Percentiles rank a stretch among this genome's conserved stretches.
phyloP scores from a whole-genome alignment of 2,113 vertebrate species.

The Mormyrus iriodes region DNA sequence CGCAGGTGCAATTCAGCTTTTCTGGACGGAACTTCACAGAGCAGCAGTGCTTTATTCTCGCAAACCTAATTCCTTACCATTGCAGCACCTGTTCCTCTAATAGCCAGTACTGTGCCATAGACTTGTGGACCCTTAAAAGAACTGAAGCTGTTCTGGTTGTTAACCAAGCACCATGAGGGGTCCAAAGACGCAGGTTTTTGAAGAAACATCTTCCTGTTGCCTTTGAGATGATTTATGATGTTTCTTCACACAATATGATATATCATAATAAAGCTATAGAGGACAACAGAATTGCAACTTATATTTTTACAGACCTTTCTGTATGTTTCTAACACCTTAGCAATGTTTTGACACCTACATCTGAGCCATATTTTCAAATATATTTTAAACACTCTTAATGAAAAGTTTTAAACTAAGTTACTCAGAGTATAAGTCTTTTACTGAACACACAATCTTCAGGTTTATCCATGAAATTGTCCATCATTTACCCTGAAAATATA shows the following conservation, averaged over 20 bases:
- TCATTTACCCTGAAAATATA: neutral
- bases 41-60: neutral
- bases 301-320: neutral
- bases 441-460: neutral
- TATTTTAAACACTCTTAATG: neutral
- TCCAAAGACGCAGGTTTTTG: slow-evolving; percentile 59
- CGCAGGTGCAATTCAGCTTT: neutral
- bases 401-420: neutral
- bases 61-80: neutral
- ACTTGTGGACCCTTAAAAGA: slow-evolving; percentile 14
- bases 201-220: slow-evolving; percentile 63
- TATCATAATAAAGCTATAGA: neutral
- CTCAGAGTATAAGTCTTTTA: neutral
- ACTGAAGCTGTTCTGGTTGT: slow-evolving; percentile 55
- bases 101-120: neutral
- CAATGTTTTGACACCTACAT: neutral
- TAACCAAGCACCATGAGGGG: slow-evolving; percentile 48
- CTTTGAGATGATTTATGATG: slow-evolving; percentile 60
- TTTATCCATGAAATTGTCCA: neutral
- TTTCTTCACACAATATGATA: slow-evolving; percentile 40
- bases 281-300: neutral
- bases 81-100: neutral
- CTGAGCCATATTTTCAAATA: neutral
- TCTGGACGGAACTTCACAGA: neutral
- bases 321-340: neutral